A percentile compares a stretch with the other conserved stretches of the same genome.
Conservation (phyloP, 2,888 invertebrate genomes). For the Lutraria lutraria region DNA sequence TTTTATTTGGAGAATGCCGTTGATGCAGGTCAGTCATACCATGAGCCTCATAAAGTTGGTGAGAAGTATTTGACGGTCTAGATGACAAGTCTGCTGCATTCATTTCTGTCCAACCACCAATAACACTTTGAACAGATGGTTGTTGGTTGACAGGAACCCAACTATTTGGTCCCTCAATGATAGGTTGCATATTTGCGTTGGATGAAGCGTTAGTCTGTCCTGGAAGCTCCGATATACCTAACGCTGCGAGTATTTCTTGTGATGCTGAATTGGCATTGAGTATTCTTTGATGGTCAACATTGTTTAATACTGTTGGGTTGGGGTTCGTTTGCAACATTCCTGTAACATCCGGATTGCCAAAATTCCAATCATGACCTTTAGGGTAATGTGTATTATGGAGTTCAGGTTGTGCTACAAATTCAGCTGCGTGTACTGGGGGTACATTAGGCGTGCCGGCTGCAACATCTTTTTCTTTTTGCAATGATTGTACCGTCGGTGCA, state of each 20-base stretch:
- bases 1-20: neutral
- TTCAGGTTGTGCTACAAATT: neutral
- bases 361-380: neutral
- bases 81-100: neutral
- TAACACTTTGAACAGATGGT: neutral
- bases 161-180: neutral
- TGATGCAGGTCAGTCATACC: neutral
- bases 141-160: neutral
- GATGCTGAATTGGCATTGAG: neutral
- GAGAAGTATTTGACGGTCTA: neutral
- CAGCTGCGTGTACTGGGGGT: neutral
- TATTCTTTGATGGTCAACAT: neutral
- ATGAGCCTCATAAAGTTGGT: neutral
- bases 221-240: conserved; percentile 8
- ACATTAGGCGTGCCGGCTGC: neutral
- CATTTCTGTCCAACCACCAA: neutral
- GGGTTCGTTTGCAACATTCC: neutral
- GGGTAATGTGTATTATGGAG: neutral
- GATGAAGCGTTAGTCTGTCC: neutral
- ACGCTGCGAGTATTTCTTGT: neutral
- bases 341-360: neutral
- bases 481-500: neutral
- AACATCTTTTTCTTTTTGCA: neutral
- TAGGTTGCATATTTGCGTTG: neutral
- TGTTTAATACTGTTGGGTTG: neutral